Percentiles rank a stretch among this genome's conserved stretches.
Conservation (phyloP, 1,140 invertebrate genomes). For the fruit fly (Drosophila melanogaster) region Release_6_plus_ISO1_MT NT_033779.5:2388501-2389000, state of each 20-base stretch:
- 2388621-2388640: slow-evolving; percentile 83
- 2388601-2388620: slow-evolving; percentile 80
- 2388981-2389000: background rate
- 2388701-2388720: slow-evolving; percentile 11
- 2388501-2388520: slow-evolving; percentile 68
- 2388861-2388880: slow-evolving; percentile 20
- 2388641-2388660: slow-evolving; percentile 81
- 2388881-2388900: slow-evolving; percentile 36
- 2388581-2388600: slow-evolving; percentile 31
- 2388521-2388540: slow-evolving; percentile 81
- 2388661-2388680: slow-evolving; percentile 50
- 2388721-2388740: slow-evolving; percentile 27
- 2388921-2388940: slow-evolving; percentile 19
- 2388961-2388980: background rate
- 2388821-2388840: slow-evolving; percentile 31
- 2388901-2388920: slow-evolving; percentile 27
- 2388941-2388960: slow-evolving; percentile 26
- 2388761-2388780: slow-evolving; percentile 57
- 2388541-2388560: slow-evolving; percentile 56
- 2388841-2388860: slow-evolving; percentile 8
- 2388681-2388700: slow-evolving; percentile 15
- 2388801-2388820: slow-evolving; percentile 46
- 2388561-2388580: slow-evolving; percentile 15
- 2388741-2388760: slow-evolving; percentile 84
- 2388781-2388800: slow-evolving; percentile 42